phyloP scores from a whole-genome alignment of 1,140 invertebrate genomes.

The Calliphora vicina region DNA sequence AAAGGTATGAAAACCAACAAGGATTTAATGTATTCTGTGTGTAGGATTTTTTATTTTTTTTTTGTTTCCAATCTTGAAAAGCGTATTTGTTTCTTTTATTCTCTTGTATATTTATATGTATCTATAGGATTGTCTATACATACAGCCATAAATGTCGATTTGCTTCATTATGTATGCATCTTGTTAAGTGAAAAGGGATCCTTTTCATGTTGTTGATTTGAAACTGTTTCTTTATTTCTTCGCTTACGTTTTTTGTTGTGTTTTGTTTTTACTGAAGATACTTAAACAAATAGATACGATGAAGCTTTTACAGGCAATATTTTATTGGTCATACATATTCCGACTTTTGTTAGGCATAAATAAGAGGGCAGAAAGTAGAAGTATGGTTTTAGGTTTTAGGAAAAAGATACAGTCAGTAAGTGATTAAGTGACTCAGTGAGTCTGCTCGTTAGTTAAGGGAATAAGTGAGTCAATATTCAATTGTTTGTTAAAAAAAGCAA shows the following conservation, averaged over 20 bases:
- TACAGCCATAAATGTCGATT: slow-evolving; percentile 25
- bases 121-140: neutral
- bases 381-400: neutral
- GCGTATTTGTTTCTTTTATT: neutral
- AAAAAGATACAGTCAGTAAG: neutral
- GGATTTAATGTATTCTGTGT: slow-evolving; percentile 4
- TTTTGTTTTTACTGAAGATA: neutral
- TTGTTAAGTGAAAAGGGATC: slow-evolving; percentile 32
- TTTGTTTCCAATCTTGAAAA: neutral
- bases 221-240: neutral
- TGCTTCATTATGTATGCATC: slow-evolving; percentile 29
- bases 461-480: slow-evolving; percentile 2
- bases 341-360: neutral
- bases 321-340: neutral
- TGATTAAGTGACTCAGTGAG: neutral
- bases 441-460: too few species aligned
- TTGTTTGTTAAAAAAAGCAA: slow-evolving; percentile 24
- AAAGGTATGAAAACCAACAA: neutral
- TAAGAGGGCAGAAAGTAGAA: neutral
- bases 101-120: neutral
- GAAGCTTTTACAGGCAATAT: slow-evolving; percentile 3
- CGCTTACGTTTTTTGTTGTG: too few species aligned
- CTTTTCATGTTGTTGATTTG: slow-evolving; percentile 27
- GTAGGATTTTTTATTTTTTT: neutral
- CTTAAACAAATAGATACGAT: neutral